Evolutionary conservation across 2,113 vertebrate species (phyloP).

Genomic region (Ictalurus furcatus): DNA sequence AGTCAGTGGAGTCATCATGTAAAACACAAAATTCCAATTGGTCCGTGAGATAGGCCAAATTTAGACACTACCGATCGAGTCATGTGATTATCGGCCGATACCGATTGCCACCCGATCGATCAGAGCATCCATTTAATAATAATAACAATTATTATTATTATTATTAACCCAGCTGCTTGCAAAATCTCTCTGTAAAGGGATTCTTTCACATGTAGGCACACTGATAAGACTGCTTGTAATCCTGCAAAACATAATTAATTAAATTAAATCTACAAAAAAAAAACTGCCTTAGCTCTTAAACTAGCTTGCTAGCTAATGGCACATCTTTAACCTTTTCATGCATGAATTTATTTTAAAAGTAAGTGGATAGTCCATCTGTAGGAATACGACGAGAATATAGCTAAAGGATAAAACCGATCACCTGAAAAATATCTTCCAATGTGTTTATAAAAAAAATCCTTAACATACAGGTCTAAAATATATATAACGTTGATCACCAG

Average conservation of each 20-base stretch:
- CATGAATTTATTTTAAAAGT: background rate
- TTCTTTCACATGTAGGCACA: background rate
- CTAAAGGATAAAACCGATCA: background rate
- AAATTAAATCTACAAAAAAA: background rate
- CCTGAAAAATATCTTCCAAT: background rate
- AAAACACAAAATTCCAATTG: too few relatives aligned
- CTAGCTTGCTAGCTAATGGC: background rate
- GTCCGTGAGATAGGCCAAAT: too few relatives aligned
- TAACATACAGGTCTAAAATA: background rate
- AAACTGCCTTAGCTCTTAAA: background rate
- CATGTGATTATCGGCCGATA: too few relatives aligned
- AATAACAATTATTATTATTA: too few relatives aligned
- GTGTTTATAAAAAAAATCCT: background rate
- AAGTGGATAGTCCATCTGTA: too few relatives aligned
- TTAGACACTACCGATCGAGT: too few relatives aligned
- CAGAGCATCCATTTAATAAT: too few relatives aligned
- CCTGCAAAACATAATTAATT: background rate
- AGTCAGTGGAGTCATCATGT: too few relatives aligned
- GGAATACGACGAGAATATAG: too few relatives aligned
- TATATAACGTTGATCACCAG: background rate
- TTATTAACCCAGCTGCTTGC: too few relatives aligned
- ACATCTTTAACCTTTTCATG: background rate
- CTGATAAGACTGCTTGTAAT: background rate
- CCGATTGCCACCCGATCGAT: too few relatives aligned
- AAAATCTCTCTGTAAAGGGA: too few relatives aligned